Conservation (phyloP, 2,888 invertebrate species). For the Macaria notata region DNA sequence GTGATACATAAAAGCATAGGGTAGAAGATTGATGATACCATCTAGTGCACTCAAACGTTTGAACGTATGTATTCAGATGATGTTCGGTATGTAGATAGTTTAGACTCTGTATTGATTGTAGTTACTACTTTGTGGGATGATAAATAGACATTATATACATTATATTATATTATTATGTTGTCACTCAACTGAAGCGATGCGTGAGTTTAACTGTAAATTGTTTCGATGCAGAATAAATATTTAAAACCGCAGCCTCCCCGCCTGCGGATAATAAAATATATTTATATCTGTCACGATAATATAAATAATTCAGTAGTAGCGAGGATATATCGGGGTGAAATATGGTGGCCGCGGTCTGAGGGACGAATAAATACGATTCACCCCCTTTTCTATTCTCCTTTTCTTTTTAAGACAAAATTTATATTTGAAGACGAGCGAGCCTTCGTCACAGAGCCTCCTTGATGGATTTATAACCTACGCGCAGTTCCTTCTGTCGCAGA, state of each 20-base stretch:
- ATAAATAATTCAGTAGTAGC: slow-evolving; percentile 74
- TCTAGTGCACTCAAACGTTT: too few relatives aligned
- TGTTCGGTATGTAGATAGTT: too few relatives aligned
- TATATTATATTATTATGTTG: too few relatives aligned
- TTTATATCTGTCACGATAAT: slow-evolving; percentile 61
- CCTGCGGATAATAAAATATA: slow-evolving; percentile 44
- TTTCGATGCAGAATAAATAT: too few relatives aligned
- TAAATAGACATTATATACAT: too few relatives aligned
- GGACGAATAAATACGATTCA: slow-evolving; percentile 58
- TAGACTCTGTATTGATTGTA: too few relatives aligned
- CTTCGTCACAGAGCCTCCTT: slow-evolving; percentile 40
- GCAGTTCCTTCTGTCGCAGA: slow-evolving; percentile 31
- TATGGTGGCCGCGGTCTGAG: slow-evolving; percentile 56
- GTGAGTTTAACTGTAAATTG: too few relatives aligned
- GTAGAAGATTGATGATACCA: too few relatives aligned
- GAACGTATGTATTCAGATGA: too few relatives aligned
- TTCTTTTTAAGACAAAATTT: slow-evolving; percentile 35
- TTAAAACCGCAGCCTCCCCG: slow-evolving; percentile 9
- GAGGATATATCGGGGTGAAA: slow-evolving; percentile 61
- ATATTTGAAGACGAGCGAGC: slow-evolving; percentile 28
- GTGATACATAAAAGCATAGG: too few relatives aligned
- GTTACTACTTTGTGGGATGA: too few relatives aligned
- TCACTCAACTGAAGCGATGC: too few relatives aligned
- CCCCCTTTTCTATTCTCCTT: slow-evolving; percentile 38
- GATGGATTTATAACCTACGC: slow-evolving; percentile 53